Evolutionary conservation across 2,113 vertebrate species (phyloP), one percentile per base, ranked within the genome.

Genomic region (Hydrolagus affinis): DNA sequence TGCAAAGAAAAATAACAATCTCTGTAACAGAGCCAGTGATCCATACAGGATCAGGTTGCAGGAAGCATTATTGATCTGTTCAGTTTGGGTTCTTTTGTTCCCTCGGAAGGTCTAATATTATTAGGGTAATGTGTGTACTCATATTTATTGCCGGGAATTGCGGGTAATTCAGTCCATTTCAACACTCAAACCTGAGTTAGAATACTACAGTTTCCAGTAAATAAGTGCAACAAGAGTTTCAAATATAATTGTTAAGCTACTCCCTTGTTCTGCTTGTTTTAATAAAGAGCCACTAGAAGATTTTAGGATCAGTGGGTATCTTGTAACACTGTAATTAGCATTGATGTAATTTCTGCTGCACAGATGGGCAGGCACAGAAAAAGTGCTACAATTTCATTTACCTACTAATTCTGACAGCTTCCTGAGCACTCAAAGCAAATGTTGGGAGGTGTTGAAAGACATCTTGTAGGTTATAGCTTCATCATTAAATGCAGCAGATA

Each of bases 391-490:
- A 68, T 17, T 83, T 8, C 25, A 62, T 68, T 80, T 68, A 17
- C 62, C 62, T 83, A 28, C 28, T 68, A 21, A 30, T 21, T 25
- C 25, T 62, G 32, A 17, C 25, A 83, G 1, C 78, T 17, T 64
- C 21, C 60, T 66, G 72, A 74, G 30, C 9, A 80, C 14, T 83
- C 28, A 7, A 28, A 28, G 78, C 60, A 66, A 83, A 68, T 83
- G 62, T 17, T 11, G 78, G 44, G 44, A 83, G 78, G 25, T 83
- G 78, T 11, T 68, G 78, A 83, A 66, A 83, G 78, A 66, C 66
- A 1, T 44, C 44, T 44, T 44, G 44, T 44, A 44, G 44, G 78
- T 23, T 15, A 64, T 62, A 83, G 78, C 60, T 80, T 83, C 78
- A 83, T 83, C 32, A 44, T 44, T 44, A 44, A 44, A 44, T 44